phyloP scores from a whole-genome alignment of 1,140 invertebrate species.

The Helicoverpa armigera region DNA sequence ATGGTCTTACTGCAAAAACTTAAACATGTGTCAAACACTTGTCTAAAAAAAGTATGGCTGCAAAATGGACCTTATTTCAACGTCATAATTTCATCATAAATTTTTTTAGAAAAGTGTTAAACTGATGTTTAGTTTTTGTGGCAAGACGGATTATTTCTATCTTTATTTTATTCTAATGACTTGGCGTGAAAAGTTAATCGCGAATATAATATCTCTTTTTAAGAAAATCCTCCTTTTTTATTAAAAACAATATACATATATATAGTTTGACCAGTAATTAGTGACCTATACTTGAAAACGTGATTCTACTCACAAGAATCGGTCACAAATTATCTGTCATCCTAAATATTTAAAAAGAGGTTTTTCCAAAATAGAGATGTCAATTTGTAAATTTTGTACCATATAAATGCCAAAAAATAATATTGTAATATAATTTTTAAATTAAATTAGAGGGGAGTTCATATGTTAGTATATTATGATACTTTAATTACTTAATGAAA shows the following conservation, averaged over 20 bases:
- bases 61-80: no score
- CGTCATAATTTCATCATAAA: no score
- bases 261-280: no score
- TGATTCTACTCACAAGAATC: no score
- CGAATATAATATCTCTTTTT: background rate
- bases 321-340: no score
- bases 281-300: no score
- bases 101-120: no score
- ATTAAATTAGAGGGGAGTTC: conserved; percentile 24
- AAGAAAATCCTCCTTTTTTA: conserved; percentile 18
- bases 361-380: background rate
- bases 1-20: background rate
- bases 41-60: no score
- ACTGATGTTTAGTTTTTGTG: no score
- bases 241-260: no score
- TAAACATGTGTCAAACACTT: background rate
- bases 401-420: conserved; percentile 81
- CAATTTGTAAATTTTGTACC: conserved; percentile 72
- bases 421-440: conserved; percentile 54
- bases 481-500: background rate
- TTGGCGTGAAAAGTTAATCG: conserved; percentile 21
- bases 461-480: background rate
- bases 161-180: conserved; percentile 24
- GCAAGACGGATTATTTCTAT: background rate
- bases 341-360: background rate